Conservation (phyloP, 2,113 vertebrate species). For the Saccopteryx bilineata region DNA sequence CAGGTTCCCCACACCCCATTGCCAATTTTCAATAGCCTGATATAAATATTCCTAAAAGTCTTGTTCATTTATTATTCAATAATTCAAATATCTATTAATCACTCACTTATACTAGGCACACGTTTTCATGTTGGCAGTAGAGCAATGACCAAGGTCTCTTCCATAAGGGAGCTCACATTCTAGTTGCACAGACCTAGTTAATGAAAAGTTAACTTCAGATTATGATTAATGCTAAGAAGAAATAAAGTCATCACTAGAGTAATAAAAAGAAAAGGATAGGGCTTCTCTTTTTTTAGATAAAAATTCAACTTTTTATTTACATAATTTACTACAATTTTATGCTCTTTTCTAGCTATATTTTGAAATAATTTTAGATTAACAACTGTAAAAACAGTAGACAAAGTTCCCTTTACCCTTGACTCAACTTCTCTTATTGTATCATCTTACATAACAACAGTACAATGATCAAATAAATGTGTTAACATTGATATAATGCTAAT, state of each 20-base stretch:
- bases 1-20: neutral
- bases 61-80: neutral
- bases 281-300: neutral
- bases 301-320: neutral
- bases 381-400: neutral
- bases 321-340: neutral
- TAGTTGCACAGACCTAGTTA: neutral
- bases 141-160: neutral
- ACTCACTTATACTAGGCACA: neutral
- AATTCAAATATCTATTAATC: neutral
- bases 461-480: neutral
- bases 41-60: neutral
- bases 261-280: neutral
- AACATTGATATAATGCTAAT: neutral
- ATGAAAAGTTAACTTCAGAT: neutral
- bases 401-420: neutral
- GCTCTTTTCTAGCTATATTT: constrained; percentile 1
- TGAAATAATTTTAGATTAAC: constrained; percentile 46
- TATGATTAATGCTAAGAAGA: neutral
- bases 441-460: neutral
- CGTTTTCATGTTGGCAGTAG: neutral
- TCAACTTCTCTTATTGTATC: neutral
- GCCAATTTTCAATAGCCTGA: neutral
- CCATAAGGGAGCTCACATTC: neutral
- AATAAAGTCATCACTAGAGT: neutral